Percentiles rank a stretch among this genome's conserved stretches.
These are phyloP conservation scores for Sipha flava DNA, from an alignment of 1,140 invertebrate species.

Conservation along the genomic window DNA sequence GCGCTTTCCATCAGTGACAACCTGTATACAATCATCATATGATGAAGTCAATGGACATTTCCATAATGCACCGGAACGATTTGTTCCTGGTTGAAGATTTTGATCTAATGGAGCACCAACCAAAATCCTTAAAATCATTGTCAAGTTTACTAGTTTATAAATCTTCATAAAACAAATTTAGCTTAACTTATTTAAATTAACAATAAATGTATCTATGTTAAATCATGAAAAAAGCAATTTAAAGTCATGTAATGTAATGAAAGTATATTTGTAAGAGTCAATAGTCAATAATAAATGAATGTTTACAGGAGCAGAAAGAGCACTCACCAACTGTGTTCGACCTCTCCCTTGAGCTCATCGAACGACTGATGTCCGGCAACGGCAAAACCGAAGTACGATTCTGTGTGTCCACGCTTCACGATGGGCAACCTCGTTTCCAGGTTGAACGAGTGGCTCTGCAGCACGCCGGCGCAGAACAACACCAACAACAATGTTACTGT, in stretches of 20 bases:
- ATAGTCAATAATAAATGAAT: neutral
- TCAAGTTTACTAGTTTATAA: neutral
- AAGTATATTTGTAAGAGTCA: neutral
- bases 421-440: conserved; percentile 74
- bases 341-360: conserved; percentile 43
- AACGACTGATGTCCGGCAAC: conserved; percentile 69
- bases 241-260: too few species aligned
- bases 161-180: neutral
- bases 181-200: neutral
- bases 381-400: conserved; percentile 82
- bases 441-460: conserved; percentile 55
- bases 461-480: neutral
- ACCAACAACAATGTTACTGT: too few species aligned
- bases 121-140: conserved; percentile 58
- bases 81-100: conserved; percentile 74
- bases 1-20: conserved; percentile 74
- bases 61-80: conserved; percentile 77
- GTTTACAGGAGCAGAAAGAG: neutral
- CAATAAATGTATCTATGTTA: neutral
- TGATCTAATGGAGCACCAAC: conserved; percentile 83
- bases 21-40: conserved; percentile 65
- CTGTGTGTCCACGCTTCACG: conserved; percentile 59
- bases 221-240: too few species aligned
- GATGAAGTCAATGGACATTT: conserved; percentile 66
- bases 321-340: conserved; percentile 54